Evolutionary conservation across 2,113 vertebrate genomes (phyloP).

Genomic region (Corythaixoides concolor): DNA sequence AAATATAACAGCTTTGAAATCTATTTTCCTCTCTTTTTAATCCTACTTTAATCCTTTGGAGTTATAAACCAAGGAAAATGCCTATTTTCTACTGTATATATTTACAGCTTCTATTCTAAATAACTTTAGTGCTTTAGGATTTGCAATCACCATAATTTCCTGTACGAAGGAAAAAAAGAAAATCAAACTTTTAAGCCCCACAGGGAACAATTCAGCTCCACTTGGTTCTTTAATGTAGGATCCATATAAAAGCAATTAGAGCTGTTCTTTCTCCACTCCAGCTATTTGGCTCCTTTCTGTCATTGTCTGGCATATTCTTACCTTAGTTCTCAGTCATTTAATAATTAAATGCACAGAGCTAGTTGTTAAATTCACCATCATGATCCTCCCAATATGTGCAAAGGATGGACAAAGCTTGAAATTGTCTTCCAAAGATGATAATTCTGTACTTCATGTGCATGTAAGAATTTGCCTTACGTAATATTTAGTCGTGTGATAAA

Average conservation of each 20-base stretch:
- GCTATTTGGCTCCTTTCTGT: background rate
- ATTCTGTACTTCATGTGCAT: background rate
- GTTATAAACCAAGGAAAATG: constrained; percentile 53
- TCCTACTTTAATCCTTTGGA: constrained; percentile 63
- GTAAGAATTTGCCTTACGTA: background rate
- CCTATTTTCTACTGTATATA: constrained; percentile 42
- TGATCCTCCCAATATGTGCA: background rate
- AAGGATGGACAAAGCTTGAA: background rate
- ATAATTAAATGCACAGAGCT: background rate
- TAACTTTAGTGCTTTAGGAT: constrained; percentile 51
- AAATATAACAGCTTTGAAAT: constrained; percentile 56
- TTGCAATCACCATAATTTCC: constrained; percentile 49
- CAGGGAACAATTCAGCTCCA: constrained; percentile 29
- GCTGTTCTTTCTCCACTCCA: background rate
- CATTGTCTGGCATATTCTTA: background rate
- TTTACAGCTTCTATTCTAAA: constrained; percentile 59
- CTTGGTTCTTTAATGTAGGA: constrained; percentile 1
- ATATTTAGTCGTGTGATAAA: background rate
- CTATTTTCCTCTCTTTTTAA: constrained; percentile 64
- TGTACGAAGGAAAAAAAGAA: background rate
- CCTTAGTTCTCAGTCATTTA: background rate
- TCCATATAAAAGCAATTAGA: constrained; percentile 37
- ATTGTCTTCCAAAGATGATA: background rate
- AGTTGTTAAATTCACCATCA: constrained; percentile 35
- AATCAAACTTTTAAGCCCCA: constrained; percentile 44